Evolutionary conservation across 2,888 invertebrate genomes (phyloP), one percentile per base, ranked within the genome.

Genomic region (Petrophora chlorosata): DNA sequence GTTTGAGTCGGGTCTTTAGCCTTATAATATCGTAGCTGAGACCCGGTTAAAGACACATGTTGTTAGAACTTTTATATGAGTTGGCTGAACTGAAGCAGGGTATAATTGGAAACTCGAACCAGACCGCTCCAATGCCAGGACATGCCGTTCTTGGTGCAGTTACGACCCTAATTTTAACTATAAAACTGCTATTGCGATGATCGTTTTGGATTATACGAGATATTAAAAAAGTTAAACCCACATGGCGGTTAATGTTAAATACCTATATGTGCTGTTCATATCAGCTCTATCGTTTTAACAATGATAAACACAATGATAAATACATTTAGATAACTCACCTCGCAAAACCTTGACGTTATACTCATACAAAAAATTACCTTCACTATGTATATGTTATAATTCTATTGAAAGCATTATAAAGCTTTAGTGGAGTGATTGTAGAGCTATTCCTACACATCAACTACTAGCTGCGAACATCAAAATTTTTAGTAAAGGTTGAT

Each of bases 11-110:
- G 52, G 57, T 59, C 55, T 63, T 66, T 64, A 65, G 67, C 64
- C 54, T 66, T 53, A 63, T 65, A 62, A 65, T 54, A 54, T 53
- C 59, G 62, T 56, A 60, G 62, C 65, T 70, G 58, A 68, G 66
- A 66, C 62, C 64, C 62, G 64, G 69, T 69, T 65, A 70, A 78
- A 76, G 79, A 78, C 78, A 79, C 73, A 70, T 71, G 78, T 66
- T 73, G 74, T 78, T 73, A 70, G 67, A 89, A 88, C 79, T 89
- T 89, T 88, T 87, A 86, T 86, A 83, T 78, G 83, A 87, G 82
- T 85, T 86, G 72, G 78, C 76, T 80, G 73, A 84, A 83, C 78
- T 82, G 65, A 73, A 79, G 76, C 81, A 76, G 79, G 44, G 82
- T 86, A 82, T 87, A 86, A 88, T 89, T 88, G 87, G 85, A 88